Percentiles rank a stretch among this genome's conserved stretches.
These are phyloP conservation scores for Eupithecia insigniata DNA, from an alignment of 2,888 invertebrate species.

Conservation along the genomic window DNA sequence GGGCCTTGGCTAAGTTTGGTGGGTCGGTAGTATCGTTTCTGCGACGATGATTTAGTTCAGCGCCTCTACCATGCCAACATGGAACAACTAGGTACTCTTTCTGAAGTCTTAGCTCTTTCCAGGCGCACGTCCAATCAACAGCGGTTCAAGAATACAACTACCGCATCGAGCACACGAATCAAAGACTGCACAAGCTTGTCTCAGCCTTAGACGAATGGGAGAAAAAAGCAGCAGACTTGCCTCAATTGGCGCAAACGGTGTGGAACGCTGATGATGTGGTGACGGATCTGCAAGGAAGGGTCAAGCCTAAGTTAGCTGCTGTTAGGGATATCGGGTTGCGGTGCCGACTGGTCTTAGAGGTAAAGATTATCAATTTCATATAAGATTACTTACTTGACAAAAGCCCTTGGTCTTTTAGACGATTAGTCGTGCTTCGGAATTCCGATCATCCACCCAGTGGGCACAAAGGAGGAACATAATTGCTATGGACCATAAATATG, in stretches of 20 bases:
- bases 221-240: slow-evolving; percentile 73
- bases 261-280: slow-evolving; percentile 79
- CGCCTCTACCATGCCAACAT: neutral
- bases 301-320: slow-evolving; percentile 62
- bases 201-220: slow-evolving; percentile 65
- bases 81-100: neutral
- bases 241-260: slow-evolving; percentile 74
- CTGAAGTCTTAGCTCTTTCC: slow-evolving; percentile 7
- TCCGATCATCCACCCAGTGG: too few relatives aligned
- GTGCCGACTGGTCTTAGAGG: slow-evolving; percentile 71
- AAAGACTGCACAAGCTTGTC: slow-evolving; percentile 58
- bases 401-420: too few relatives aligned
- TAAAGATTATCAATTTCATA: slow-evolving; percentile 36
- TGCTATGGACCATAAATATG: neutral
- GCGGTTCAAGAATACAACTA: slow-evolving; percentile 72
- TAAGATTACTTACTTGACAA: neutral
- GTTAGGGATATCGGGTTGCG: slow-evolving; percentile 62
- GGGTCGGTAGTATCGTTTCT: too few relatives aligned
- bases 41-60: too few relatives aligned
- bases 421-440: too few relatives aligned
- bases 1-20: too few relatives aligned
- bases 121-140: slow-evolving; percentile 78
- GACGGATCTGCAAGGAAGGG: slow-evolving; percentile 76
- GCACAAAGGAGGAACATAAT: too few relatives aligned
- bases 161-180: slow-evolving; percentile 62